Conservation (phyloP, 2,888 invertebrate species). For the Strigamia transsilvanica region DNA sequence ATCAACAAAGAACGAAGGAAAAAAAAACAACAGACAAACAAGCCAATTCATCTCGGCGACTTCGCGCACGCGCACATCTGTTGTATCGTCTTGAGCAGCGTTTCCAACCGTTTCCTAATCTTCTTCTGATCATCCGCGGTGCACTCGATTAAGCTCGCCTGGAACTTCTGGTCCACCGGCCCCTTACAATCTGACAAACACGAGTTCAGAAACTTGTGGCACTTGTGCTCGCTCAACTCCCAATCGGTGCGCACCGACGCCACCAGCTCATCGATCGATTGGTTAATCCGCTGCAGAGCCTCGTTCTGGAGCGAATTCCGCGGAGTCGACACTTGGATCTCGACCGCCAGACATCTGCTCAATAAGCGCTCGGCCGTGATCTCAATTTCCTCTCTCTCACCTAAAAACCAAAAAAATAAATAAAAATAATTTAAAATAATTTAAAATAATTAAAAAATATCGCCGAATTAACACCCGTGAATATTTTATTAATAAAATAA, state of each 20-base stretch:
- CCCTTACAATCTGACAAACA: constrained; percentile 64
- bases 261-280: constrained; percentile 61
- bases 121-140: constrained; percentile 66
- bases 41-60: background rate
- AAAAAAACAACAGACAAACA: background rate
- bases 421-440: too few relatives aligned
- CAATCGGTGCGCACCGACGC: constrained; percentile 59
- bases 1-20: too few relatives aligned
- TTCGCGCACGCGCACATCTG: constrained; percentile 51
- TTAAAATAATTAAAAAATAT: background rate
- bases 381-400: constrained; percentile 64
- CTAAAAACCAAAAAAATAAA: too few relatives aligned
- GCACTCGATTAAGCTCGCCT: constrained; percentile 63
- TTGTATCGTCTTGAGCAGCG: constrained; percentile 54
- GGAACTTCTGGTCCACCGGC: constrained; percentile 64
- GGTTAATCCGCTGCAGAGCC: constrained; percentile 62
- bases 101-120: constrained; percentile 59
- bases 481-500: background rate
- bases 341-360: constrained; percentile 63
- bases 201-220: constrained; percentile 63
- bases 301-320: constrained; percentile 63
- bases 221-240: constrained; percentile 58
- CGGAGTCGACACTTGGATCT: constrained; percentile 62
- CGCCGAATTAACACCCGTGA: background rate
- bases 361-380: constrained; percentile 63